Evolutionary conservation across 2,888 invertebrate genomes (phyloP).

Genomic region (Diachrysia chrysitis): DNA sequence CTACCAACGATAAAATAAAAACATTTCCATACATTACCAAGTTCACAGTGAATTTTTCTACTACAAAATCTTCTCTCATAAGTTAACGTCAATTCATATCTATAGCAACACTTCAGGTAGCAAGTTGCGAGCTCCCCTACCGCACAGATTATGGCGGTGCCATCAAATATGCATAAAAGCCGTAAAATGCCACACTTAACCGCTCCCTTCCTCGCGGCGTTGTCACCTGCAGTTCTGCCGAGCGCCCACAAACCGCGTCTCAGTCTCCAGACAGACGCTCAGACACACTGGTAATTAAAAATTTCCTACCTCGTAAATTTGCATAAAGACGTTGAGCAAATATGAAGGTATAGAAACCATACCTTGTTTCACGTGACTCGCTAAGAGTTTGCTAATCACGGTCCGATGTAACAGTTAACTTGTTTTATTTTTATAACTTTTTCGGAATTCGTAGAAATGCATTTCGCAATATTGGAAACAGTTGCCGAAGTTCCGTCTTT

Average conservation of each 20-base stretch:
- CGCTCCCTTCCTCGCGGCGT: conserved; percentile 75
- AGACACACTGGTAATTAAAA: conserved; percentile 87
- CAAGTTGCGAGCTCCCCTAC: conserved; percentile 62
- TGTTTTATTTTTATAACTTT: background rate
- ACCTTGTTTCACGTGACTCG: conserved; percentile 38
- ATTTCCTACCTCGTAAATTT: conserved; percentile 82
- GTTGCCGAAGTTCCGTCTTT: background rate
- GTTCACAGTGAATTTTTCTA: conserved; percentile 37
- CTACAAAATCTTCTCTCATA: conserved; percentile 45
- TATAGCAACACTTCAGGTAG: conserved; percentile 62
- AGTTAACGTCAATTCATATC: conserved; percentile 74
- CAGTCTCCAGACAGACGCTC: conserved; percentile 81
- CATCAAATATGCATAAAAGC: conserved; percentile 90
- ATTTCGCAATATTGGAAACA: background rate
- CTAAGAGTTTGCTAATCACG: conserved; percentile 13
- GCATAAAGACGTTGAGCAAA: conserved; percentile 70
- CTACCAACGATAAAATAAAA: background rate
- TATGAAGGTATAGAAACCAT: conserved; percentile 43
- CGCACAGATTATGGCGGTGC: conserved; percentile 88
- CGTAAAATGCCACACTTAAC: conserved; percentile 89
- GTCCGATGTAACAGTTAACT: background rate
- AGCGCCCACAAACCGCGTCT: conserved; percentile 50
- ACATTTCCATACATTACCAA: background rate
- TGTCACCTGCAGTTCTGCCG: conserved; percentile 75
- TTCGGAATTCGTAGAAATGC: background rate